These are phyloP conservation scores for Halcyon badia DNA, from an alignment of 2,797 vertebrate species.

Conservation along the genomic window DNA sequence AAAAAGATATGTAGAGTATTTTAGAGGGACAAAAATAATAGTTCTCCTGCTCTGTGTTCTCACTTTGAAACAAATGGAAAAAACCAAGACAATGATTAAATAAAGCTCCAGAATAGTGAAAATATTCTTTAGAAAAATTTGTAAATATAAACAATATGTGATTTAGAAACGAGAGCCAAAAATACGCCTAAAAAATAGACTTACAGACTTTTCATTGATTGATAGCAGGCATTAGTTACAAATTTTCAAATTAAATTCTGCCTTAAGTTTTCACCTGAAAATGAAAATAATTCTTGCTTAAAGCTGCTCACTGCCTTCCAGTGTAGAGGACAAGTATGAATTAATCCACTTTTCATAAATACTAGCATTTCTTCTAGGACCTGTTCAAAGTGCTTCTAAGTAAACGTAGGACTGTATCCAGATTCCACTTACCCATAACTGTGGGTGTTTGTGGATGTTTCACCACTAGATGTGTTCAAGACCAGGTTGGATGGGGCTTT, in stretches of 20 bases:
- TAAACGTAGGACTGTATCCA: rapidly evolving
- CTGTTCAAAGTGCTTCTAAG: background rate
- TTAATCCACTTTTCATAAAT: background rate
- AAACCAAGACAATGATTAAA: conserved; percentile 52
- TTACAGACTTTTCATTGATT: conserved; percentile 51
- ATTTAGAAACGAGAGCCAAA: conserved; percentile 52
- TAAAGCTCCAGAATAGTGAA: conserved; percentile 60
- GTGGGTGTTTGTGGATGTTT: too few relatives aligned
- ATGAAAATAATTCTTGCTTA: background rate
- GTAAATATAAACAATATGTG: conserved; percentile 73
- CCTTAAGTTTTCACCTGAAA: conserved; percentile 12
- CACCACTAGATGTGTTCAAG: too few relatives aligned
- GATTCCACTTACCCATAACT: background rate
- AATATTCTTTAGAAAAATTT: conserved; percentile 55
- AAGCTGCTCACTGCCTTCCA: background rate
- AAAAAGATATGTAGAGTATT: conserved; percentile 13
- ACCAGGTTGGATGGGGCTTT: too few relatives aligned
- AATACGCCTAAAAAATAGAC: conserved; percentile 47
- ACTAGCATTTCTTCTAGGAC: background rate
- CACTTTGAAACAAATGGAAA: conserved; percentile 70
- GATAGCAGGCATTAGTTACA: conserved; percentile 8
- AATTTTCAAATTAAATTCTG: conserved; percentile 20
- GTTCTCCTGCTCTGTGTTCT: conserved; percentile 57
- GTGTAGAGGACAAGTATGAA: background rate
- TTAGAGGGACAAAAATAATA: conserved; percentile 63